A percentile compares a stretch with the other conserved stretches of the same genome.
Conservation (phyloP, 2,888 invertebrate species). For the Xanthorhoe spadicearia region DNA sequence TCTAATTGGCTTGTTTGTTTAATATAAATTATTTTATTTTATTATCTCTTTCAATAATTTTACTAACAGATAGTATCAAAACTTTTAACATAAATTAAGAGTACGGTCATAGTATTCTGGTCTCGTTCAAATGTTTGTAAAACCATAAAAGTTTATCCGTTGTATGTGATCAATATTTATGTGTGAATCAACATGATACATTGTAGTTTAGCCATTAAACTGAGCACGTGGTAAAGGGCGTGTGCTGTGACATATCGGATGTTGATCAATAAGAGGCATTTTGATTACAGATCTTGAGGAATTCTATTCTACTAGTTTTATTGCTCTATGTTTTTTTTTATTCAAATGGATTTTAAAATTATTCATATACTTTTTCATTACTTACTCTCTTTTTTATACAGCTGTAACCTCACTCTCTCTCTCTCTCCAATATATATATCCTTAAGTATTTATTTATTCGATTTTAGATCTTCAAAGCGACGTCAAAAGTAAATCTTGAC, state of each 20-base stretch:
- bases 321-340: not conserved
- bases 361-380: too few species aligned
- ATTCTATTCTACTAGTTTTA: not conserved
- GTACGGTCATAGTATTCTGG: slow-evolving; percentile 2
- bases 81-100: not conserved
- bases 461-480: too few species aligned
- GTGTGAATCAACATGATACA: slow-evolving; percentile 39
- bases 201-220: slow-evolving; percentile 38
- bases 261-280: slow-evolving; percentile 9
- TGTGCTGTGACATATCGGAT: slow-evolving; percentile 19
- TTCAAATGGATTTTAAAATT: not conserved
- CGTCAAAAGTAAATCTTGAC: too few species aligned
- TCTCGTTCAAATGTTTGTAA: slow-evolving; percentile 15
- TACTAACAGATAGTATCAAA: too few species aligned
- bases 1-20: too few species aligned
- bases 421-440: too few species aligned
- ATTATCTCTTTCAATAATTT: not conserved
- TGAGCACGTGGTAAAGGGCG: slow-evolving; percentile 37
- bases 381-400: too few species aligned
- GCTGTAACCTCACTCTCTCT: too few species aligned
- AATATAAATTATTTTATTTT: too few species aligned
- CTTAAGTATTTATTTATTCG: too few species aligned
- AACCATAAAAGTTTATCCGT: slow-evolving; percentile 23
- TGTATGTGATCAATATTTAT: slow-evolving; percentile 40
- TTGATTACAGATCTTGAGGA: slow-evolving; percentile 11